phyloP scores from a whole-genome alignment of 2,113 vertebrate genomes.

The Shinisaurus crocodilurus region DNA sequence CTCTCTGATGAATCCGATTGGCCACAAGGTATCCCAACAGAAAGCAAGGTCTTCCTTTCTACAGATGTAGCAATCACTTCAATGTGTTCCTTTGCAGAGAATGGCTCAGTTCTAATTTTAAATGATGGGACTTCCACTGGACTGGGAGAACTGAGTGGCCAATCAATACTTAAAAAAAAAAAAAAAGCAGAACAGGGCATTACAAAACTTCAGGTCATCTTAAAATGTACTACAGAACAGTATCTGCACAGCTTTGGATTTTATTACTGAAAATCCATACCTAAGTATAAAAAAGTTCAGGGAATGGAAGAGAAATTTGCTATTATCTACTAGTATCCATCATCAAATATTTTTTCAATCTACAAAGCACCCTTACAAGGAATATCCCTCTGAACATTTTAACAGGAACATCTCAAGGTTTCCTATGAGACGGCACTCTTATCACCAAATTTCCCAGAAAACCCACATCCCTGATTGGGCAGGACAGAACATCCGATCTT shows the following conservation, averaged over 20 bases:
- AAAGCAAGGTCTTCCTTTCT: conserved; percentile 46
- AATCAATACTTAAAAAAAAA: conserved; percentile 84
- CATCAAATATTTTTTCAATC: neutral
- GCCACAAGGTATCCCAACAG: conserved; percentile 73
- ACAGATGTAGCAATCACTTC: conserved; percentile 74
- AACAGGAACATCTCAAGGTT: neutral
- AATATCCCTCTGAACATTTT: neutral
- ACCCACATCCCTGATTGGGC: neutral
- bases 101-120: conserved; percentile 88
- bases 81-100: conserved; percentile 73
- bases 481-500: neutral
- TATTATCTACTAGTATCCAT: neutral
- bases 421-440: neutral
- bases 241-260: neutral
- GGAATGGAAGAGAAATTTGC: neutral
- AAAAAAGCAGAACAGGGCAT: conserved; percentile 15
- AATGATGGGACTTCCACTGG: conserved; percentile 90
- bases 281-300: neutral
- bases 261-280: neutral
- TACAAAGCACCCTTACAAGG: neutral
- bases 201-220: neutral
- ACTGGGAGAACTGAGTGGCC: conserved; percentile 92
- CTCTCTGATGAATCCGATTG: conserved; percentile 76
- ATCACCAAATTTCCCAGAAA: neutral
- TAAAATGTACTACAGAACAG: neutral